These are phyloP conservation scores for Sebastes hopkinsi DNA, from an alignment of 2,797 vertebrate species.

Conservation along the genomic window DNA sequence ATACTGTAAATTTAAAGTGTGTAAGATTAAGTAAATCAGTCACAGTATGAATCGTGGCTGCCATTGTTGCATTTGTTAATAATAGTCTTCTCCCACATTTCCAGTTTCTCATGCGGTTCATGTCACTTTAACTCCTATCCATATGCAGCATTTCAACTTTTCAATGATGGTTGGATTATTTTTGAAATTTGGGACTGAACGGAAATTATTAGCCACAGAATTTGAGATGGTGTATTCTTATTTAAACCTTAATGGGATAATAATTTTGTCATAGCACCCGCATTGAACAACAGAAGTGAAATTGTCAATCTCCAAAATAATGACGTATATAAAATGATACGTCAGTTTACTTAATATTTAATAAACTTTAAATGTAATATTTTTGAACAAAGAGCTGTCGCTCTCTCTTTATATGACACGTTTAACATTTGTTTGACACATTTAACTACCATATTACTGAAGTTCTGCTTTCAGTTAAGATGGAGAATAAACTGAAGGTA, in stretches of 20 bases:
- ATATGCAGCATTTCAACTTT: not conserved
- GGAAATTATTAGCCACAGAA: not conserved
- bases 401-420: not conserved
- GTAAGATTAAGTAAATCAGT: not conserved
- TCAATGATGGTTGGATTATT: not conserved
- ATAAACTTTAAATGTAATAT: too few species aligned
- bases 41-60: not conserved
- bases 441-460: not conserved
- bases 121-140: not conserved
- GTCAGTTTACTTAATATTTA: not conserved
- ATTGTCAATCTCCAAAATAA: not conserved
- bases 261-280: not conserved
- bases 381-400: not conserved
- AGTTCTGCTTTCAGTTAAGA: not conserved
- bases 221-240: not conserved
- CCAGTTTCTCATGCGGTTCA: not conserved
- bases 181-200: not conserved
- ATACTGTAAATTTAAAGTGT: not conserved
- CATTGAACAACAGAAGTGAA: not conserved
- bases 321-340: not conserved
- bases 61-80: not conserved
- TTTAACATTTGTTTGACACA: too few species aligned
- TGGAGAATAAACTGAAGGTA: not conserved
- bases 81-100: not conserved
- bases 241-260: not conserved